phyloP scores from a whole-genome alignment of 2,113 vertebrate species.

The Mohoua ochrocephala region DNA sequence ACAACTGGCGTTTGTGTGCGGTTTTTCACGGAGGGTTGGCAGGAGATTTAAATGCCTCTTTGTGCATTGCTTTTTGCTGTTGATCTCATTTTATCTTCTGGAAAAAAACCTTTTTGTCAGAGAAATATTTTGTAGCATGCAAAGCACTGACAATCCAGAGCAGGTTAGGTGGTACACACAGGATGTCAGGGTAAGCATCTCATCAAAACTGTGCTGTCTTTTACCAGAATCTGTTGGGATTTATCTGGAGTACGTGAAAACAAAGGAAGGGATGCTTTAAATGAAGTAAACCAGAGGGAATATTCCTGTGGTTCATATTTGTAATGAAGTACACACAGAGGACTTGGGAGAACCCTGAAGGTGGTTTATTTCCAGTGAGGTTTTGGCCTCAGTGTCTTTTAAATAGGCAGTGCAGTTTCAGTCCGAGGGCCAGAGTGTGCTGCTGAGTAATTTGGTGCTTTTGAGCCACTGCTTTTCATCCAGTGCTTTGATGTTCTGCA shows the following conservation, averaged over 20 bases:
- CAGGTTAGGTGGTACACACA: neutral
- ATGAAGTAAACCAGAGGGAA: neutral
- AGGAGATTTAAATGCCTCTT: neutral
- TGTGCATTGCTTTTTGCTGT: neutral
- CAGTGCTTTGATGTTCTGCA: neutral
- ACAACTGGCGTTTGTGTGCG: neutral
- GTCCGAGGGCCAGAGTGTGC: neutral
- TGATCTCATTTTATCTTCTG: neutral
- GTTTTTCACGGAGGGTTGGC: neutral
- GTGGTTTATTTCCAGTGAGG: neutral
- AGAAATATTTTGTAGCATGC: neutral
- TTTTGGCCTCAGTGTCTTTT: neutral
- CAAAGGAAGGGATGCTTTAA: neutral
- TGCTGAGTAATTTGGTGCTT: neutral
- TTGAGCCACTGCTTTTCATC: neutral
- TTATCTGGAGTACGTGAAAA: accelerated
- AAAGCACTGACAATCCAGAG: neutral
- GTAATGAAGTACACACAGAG: too few species aligned
- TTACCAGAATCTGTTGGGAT: neutral
- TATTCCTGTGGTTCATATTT: neutral
- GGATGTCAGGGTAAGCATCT: neutral
- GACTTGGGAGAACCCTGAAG: neutral
- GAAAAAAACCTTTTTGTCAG: neutral
- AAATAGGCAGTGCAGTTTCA: accelerated
- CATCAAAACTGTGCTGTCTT: neutral